These are phyloP conservation scores for Anoplophora glabripennis DNA, from an alignment of 1,140 invertebrate genomes.

Conservation along the genomic window DNA sequence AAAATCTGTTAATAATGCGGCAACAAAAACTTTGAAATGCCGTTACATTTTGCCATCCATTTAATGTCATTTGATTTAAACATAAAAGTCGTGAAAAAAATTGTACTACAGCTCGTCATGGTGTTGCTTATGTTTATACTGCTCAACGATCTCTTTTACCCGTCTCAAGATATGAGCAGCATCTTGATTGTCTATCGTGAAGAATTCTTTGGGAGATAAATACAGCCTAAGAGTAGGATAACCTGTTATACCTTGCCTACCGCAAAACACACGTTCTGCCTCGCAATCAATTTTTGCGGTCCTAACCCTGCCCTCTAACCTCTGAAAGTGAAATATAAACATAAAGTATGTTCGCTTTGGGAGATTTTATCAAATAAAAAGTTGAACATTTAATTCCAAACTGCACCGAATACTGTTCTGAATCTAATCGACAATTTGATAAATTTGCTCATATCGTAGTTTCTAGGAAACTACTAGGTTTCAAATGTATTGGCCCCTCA, in stretches of 20 bases:
- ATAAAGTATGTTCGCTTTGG: neutral
- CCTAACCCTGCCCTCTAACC: conserved; percentile 65
- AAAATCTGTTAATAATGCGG: too few relatives aligned
- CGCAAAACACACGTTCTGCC: conserved; percentile 70
- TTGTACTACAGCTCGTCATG: conserved; percentile 42
- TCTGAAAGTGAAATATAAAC: conserved; percentile 32
- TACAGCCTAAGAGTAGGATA: conserved; percentile 65
- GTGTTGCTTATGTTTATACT: conserved; percentile 13
- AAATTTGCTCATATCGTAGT: too few relatives aligned
- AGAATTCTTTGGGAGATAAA: conserved; percentile 32
- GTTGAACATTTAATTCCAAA: too few relatives aligned
- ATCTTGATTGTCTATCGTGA: conserved; percentile 35
- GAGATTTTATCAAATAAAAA: too few relatives aligned
- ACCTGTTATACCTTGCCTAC: conserved; percentile 60
- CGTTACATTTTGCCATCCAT: too few relatives aligned
- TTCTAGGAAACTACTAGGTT: too few relatives aligned
- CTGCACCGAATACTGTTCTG: neutral
- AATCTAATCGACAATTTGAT: conserved; percentile 1
- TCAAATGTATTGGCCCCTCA: too few relatives aligned
- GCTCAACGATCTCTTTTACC: conserved; percentile 30
- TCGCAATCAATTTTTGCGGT: conserved; percentile 82
- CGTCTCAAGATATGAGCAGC: conserved; percentile 33
- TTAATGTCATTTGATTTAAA: too few relatives aligned
- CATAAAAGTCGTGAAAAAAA: too few relatives aligned
- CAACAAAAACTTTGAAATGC: too few relatives aligned